A percentile compares a stretch with the other conserved stretches of the same genome.
Conservation (phyloP, 2,113 vertebrate species). For the Austrofundulus limnaeus region DNA sequence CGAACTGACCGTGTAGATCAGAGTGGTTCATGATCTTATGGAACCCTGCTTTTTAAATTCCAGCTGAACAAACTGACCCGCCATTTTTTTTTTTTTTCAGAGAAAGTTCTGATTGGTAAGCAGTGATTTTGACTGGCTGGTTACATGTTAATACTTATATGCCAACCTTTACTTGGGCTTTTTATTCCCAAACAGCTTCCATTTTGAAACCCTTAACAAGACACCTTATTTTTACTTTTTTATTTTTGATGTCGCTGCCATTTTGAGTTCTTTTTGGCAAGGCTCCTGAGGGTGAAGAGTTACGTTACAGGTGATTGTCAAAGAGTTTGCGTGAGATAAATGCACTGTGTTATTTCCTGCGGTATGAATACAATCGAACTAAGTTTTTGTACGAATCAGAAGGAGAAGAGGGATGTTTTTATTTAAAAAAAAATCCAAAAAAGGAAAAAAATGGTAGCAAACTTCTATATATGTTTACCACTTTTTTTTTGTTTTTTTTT, state of each 20-base stretch:
- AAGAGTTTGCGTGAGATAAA: slow-evolving; percentile 46
- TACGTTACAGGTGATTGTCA: slow-evolving; percentile 51
- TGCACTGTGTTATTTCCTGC: slow-evolving; percentile 69
- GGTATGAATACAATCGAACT: slow-evolving; percentile 67
- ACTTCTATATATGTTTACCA: slow-evolving; percentile 20
- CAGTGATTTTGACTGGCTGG: background rate
- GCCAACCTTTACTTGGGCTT: background rate
- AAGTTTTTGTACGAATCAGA: slow-evolving; percentile 52
- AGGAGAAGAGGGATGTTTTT: slow-evolving; percentile 32
- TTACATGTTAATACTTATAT: background rate
- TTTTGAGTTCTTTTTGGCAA: slow-evolving; percentile 27
- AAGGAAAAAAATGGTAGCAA: slow-evolving; percentile 21
- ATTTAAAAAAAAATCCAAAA: slow-evolving; percentile 24
- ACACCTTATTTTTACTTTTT: slow-evolving; percentile 20
- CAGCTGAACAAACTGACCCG: too few relatives aligned
- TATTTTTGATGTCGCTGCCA: background rate
- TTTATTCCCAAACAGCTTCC: background rate
- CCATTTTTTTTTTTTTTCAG: background rate
- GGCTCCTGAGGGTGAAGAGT: slow-evolving; percentile 39
- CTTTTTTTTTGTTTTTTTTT: background rate
- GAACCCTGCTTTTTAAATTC: background rate
- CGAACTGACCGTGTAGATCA: slow-evolving; percentile 51
- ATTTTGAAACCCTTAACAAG: slow-evolving; percentile 2
- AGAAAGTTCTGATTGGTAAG: background rate
- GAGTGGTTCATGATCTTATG: slow-evolving; percentile 37